Evolutionary conservation across 2,888 invertebrate species (phyloP).

Genomic region (Thereva nobilitata): DNA sequence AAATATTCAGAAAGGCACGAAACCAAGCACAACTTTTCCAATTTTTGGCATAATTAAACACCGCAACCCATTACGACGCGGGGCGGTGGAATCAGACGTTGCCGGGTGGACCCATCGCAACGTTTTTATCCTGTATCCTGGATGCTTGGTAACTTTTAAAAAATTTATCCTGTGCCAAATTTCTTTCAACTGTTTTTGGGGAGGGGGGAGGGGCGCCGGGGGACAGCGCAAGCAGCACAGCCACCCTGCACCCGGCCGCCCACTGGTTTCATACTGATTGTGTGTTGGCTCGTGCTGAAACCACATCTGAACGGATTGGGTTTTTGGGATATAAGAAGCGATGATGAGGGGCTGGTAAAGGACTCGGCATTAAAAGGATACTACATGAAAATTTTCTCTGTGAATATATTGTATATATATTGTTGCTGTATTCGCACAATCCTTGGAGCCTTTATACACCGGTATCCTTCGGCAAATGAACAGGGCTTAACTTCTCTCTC

Average conservation of each 20-base stretch:
- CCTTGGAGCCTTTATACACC: neutral
- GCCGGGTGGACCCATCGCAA: neutral
- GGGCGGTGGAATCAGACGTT: conserved; percentile 5
- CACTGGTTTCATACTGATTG: too few species aligned
- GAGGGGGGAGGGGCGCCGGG: neutral
- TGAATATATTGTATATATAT: neutral
- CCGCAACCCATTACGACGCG: conserved; percentile 17
- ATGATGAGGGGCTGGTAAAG: conserved; percentile 3
- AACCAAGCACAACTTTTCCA: conserved; percentile 31
- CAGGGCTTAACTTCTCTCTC: too few species aligned
- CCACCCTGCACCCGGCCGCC: too few species aligned
- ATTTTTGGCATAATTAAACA: conserved; percentile 34
- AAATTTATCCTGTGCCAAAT: conserved; percentile 9
- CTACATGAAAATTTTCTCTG: conserved; percentile 21
- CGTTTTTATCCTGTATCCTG: neutral
- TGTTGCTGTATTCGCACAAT: neutral
- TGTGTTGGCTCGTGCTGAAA: conserved; percentile 7
- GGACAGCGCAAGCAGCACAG: too few species aligned
- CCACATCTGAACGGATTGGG: neutral
- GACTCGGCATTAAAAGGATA: conserved; percentile 18
- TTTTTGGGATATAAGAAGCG: neutral
- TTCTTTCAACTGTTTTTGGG: conserved; percentile 7
- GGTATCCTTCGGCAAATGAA: neutral
- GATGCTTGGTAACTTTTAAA: conserved; percentile 7
- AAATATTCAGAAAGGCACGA: conserved; percentile 12